Base-by-base conservation (phyloP, 35 echinoderm and acorn worm genomes). In the Amphiura filiformis region DNA sequence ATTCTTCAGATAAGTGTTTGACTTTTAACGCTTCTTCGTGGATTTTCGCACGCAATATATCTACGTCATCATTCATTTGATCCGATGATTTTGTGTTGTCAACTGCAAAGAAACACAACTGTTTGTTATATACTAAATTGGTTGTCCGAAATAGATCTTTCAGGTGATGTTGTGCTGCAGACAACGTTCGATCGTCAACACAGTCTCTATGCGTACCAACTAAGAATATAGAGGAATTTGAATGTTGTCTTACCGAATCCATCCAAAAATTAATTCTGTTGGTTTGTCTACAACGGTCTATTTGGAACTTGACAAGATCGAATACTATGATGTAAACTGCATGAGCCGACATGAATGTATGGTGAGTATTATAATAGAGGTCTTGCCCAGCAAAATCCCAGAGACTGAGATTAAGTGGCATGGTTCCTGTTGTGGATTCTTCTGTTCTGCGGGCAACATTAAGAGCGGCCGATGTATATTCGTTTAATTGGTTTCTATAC, bases 331-430 rank as follows among this genome's bases (percentile, higher is more conserved):
- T 26, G 3, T 26, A 70, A 70, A 70, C n/a, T 30, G 61, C 61
- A 26, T 70, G 61, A 26, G 15, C 61, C 2, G 61, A 11, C 28
- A 70, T 70, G 28, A 70, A 70, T 23, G 61, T 70, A 30, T 70
- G 61, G 26, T 70, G 61, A 30, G 61, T 70, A 23, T 70, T 70
- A 70, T 70, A 70, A n/a, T 70, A 70, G 4, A 70, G 26, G 26
- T 70, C 61, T 70, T 11, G 61, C 26, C 61, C 61, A 70, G 61
- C 61, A 70, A 70, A 70, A 30, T 70, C 61, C 61, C 61, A 70
- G 15, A n/a, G 28, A 70, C 61, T 70, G 28, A 70, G 61, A 18
- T 70, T 70, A 2, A 70, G 26, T 2, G 9, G 26, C 15, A n/a
- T n/a, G 15, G 61, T 4, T 26, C 61, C 26, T 23, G 7, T 70